Base-by-base conservation (phyloP, 92 coral and sea anemone species). In the Phenganax subtilis region DNA sequence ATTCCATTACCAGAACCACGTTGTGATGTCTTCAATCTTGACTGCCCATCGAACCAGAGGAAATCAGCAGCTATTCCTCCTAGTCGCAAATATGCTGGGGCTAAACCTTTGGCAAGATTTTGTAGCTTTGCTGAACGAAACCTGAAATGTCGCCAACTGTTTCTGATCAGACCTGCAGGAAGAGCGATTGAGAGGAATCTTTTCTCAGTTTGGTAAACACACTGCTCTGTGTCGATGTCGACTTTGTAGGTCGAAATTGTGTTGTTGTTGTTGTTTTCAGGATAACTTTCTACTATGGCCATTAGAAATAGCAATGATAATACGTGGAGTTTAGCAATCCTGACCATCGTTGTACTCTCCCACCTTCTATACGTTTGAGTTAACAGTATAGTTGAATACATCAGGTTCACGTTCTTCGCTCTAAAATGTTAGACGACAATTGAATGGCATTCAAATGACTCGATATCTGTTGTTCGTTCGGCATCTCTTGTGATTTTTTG, bases 61-160 rank as follows among this genome's bases (percentile, higher is more conserved):
- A 93, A 93, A 75, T 93, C 97, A 71, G 72, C 96, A 10, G 85
- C 85, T 27, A 92, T 91, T 14, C 97, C 97, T 8, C 97, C 97
- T 55, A 93, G 66, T 25, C 97, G 85, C 12, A 93, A 84, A 74
- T 75, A 90, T 15, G 97, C 88, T 10, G 97, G 97, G 17, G 86
- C 80, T 44, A 93, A 87, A 27, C 89, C 97, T 54, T 57, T 86
- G 0, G 96, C 96, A 1, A 93, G 91, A 27, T 91, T 93, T 29
- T 75, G 87, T 9, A 93, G 80, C 78, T 86, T 90, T 29, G 78
- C 91, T 8, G 93, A 90, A 51, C 81, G 31, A 54, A 88, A 85
- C 61, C 85, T 76, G 55, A 91, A 91, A 31, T 81, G 16, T 25
- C 53, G 30, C 97, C 97, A 93, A 51, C 85, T 86, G 27, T 84